Base-by-base conservation (phyloP, 2,888 invertebrate species). In the Timema cristinae region DNA sequence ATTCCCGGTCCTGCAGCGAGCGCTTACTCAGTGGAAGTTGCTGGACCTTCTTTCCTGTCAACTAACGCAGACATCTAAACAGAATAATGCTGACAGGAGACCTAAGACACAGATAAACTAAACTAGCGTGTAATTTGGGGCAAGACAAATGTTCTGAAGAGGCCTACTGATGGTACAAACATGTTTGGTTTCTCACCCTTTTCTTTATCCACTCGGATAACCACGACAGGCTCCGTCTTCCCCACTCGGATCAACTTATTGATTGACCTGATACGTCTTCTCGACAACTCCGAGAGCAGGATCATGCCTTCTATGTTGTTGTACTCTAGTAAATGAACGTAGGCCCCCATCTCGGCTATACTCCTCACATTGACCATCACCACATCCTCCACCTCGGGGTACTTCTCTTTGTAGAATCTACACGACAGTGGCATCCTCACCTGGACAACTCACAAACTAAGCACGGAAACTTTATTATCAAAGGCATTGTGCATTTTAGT, bases 271-370 rank as follows among this genome's bases (percentile, higher is more conserved):
- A 99, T 99, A 88, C 99, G 95, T 84, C 99, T 89, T 81, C 99
- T 88, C 6, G 98, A 99, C 86, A 99, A 86, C 83, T 99, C 99
- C 7, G 98, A 98, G 5, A 99, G 88, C 80, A 99, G 85, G 76
- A 99, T 99, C 99, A 99, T 99, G 79, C 97, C 98, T 84, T 99
- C 98, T 77, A 98, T 99, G 80, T 98, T 97, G 83, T 99, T 98
- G 82, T 99, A 99, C 84, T 99, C 99, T 76, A 98, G 85, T 74
- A 99, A 85, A 82, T 97, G 95, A 15, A 99, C 99, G 83, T 99
- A 99, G 2, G 98, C 99, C 73, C 99, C 99, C 98, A 99, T 99
- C 86, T 99, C 98, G 16, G 98, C 98, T 79, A 99, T 99, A 76
- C 96, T 93, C 66, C 96, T 88, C 5, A 99, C 98, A 81, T 97